These are phyloP conservation scores for Dynastes hyllus DNA, from an alignment of 2,888 invertebrate species.

Conservation along the genomic window DNA sequence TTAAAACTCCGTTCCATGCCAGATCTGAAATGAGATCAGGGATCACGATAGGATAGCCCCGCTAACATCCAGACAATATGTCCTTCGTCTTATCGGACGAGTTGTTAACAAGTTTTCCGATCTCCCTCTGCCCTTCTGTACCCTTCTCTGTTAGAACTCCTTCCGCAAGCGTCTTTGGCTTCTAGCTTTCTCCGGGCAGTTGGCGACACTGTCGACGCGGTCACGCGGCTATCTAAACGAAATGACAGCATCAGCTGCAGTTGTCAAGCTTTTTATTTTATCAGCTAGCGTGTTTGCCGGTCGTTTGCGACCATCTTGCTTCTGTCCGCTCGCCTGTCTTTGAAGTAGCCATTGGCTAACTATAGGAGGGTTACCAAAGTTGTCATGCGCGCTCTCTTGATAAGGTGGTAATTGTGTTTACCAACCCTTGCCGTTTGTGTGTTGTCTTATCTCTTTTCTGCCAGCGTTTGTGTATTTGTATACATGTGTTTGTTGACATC, in stretches of 20 bases:
- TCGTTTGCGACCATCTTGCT: constrained; percentile 58
- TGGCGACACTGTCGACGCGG: constrained; percentile 51
- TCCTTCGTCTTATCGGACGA: constrained; percentile 67
- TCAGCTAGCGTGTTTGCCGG: constrained; percentile 65
- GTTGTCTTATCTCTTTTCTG: constrained; percentile 41
- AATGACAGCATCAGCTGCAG: constrained; percentile 62
- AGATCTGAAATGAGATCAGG: constrained; percentile 70
- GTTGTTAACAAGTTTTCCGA: constrained; percentile 70
- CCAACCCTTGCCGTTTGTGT: constrained; percentile 35
- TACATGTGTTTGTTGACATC: constrained; percentile 29
- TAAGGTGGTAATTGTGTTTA: constrained; percentile 48
- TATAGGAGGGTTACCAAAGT: constrained; percentile 18
- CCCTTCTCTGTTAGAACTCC: constrained; percentile 2
- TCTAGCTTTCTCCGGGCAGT: constrained; percentile 8
- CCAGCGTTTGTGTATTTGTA: constrained; percentile 18
- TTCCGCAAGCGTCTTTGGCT: constrained; percentile 3
- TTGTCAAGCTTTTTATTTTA: constrained; percentile 69
- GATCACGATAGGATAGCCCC: constrained; percentile 66
- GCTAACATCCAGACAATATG: constrained; percentile 70
- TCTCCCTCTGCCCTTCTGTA: constrained; percentile 52
- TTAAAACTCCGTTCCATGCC: constrained; percentile 67
- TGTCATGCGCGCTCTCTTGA: constrained; percentile 31
- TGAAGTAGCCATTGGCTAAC: constrained; percentile 16
- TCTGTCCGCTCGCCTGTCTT: constrained; percentile 14
- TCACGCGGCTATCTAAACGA: constrained; percentile 49